Conservation (phyloP, 2,888 invertebrate species). For the Nomada ferruginata region DNA sequence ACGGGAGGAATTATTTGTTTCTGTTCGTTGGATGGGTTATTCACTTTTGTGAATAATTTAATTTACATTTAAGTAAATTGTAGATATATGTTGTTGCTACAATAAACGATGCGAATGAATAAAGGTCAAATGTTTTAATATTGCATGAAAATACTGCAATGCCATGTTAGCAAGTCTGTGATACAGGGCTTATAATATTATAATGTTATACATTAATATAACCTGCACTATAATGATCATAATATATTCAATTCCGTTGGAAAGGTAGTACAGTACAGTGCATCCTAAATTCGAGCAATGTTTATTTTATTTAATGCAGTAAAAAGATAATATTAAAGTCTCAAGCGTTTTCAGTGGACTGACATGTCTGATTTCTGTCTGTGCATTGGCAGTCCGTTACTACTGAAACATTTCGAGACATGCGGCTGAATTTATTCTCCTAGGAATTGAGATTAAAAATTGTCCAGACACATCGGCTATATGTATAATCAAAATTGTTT, state of each 20-base stretch:
- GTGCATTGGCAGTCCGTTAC: not conserved
- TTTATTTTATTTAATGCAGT: not conserved
- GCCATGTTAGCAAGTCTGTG: not conserved
- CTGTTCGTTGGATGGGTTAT: no score
- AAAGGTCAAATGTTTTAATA: no score
- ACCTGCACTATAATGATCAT: not conserved
- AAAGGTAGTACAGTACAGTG: no score
- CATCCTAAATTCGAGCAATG: not conserved
- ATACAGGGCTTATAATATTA: not conserved
- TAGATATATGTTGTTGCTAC: no score
- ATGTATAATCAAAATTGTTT: not conserved
- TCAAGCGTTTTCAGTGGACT: not conserved
- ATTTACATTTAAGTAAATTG: no score
- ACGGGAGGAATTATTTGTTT: no score
- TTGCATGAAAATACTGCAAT: not conserved
- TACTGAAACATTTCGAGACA: not conserved
- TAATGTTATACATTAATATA: not conserved
- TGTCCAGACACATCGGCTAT: no score
- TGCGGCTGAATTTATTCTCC: not conserved
- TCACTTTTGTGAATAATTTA: no score
- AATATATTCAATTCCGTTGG: no score
- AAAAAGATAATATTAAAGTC: not conserved
- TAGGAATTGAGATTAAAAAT: not conserved
- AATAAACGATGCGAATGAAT: no score
- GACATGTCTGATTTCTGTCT: not conserved